Evolutionary conservation across 2,113 vertebrate species (phyloP), one percentile per base, ranked within the genome.

Genomic region (Megalops atlanticus): DNA sequence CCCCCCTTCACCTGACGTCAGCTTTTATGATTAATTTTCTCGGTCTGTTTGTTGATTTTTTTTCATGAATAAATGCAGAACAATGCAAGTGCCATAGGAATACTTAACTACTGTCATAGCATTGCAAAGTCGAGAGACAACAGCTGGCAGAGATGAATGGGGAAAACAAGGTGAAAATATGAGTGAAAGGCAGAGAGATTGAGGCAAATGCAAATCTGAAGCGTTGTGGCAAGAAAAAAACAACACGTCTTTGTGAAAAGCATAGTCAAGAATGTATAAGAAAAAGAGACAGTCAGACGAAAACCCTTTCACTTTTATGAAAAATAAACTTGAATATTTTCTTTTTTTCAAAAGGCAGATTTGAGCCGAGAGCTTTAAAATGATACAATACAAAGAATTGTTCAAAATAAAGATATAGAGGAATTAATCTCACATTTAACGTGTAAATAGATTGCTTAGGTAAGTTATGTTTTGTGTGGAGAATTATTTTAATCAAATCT

Each of bases 31-130:
- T 81, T 82, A 84, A 84, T 87, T 80, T 72, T 71, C 41, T 86
- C 82, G 73, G 40, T 80, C 86, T 73, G 74, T 82, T 68, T 39
- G 16, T 70, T 75, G n/a, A 41, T 71, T 83, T 85, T 85, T 87
- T 82, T 76, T 69, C 49, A 87, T 84, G 76, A 89, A 86, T 89
- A 88, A 88, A 92, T 91, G 91, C 92, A 92, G 93, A 95, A 94
- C 88, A 95, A 95, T 96, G 96, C 96, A 96, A 94, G 94, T 95
- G 95, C 96, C 96, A 96, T 93, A 95, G 91, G 93, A 89, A 86
- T 89, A 86, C 85, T 69, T 89, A 89, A 87, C 83, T 80, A 88
- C 85, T 87, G 86, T 87, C 81, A 90, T 81, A 78, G 71, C 80
- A 40, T 27, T 72, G 47, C 47, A 40, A 78, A 78, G 36, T 81